Evolutionary conservation across 2,888 invertebrate genomes (phyloP), one percentile per base, ranked within the genome.

Genomic region (Alloplasta piceator): DNA sequence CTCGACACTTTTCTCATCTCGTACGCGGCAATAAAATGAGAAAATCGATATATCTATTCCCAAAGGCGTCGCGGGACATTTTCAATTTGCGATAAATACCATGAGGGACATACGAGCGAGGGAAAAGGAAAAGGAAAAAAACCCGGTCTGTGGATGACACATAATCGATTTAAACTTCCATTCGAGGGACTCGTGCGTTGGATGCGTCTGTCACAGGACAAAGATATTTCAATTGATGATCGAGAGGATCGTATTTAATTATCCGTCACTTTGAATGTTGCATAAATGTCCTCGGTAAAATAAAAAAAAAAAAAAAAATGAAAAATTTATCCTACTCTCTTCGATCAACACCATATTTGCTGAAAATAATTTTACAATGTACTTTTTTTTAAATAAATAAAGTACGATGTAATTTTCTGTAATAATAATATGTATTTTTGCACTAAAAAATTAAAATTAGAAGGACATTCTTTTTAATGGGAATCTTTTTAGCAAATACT

Each of bases 121-220:
- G 1, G 43, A 6, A 43, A 6, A 43, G 7, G 43, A 6, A 43
- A 43, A 43, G 7, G 4, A 43, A 43, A 43, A 6, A 9, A 6
- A 43, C 2, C 14, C 7, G 1, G 14, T 52, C 43, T 63, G 61
- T 36, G 63, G 63, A 68, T 68, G 72, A 67, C 68, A 26, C 43
- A 56, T 74, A 67, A 78, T 78, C 73, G 36, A 78, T 78, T 73
- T 41, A 16, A 39, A 46, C 10, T 36, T 38, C 26, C 9, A 12
- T 48, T 36, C 61, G 56, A 48, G 43, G 55, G 46, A 39, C 39
- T 70, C 46, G 61, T 46, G 14, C 5, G 63, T 68, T 56, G 26
- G 38, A 56, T 55, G 46, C 14, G 55, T 46, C 63, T 56, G 36
- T 76, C 68, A 46, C 41, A 5, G n/a, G 55, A 7, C 10, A 43